Conservation (phyloP, 2,113 vertebrate genomes). For the Cavia porcellus region DNA sequence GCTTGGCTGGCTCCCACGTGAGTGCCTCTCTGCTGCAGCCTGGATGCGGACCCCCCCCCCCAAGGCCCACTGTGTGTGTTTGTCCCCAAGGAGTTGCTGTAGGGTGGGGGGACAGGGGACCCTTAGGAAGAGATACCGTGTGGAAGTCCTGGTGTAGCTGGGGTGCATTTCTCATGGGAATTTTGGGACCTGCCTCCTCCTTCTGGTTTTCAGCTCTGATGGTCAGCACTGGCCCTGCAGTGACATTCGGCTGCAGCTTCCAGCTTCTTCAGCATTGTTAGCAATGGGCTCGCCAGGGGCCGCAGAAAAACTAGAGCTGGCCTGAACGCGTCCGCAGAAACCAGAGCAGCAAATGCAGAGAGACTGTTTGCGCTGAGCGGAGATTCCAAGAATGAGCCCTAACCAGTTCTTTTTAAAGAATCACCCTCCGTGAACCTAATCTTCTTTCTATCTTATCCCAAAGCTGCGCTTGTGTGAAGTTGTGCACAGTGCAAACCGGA, state of each 20-base stretch:
- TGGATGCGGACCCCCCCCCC: background rate
- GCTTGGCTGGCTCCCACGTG: background rate
- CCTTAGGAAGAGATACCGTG: background rate
- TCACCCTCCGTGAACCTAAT: background rate
- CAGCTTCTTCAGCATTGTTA: no score
- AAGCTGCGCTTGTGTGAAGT: no score
- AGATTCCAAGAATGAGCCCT: background rate
- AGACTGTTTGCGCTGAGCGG: background rate
- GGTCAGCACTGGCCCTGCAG: background rate
- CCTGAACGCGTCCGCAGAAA: background rate
- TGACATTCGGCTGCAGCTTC: background rate
- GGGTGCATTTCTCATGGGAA: background rate
- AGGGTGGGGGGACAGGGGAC: background rate
- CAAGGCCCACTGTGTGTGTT: background rate
- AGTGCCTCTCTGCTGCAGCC: background rate
- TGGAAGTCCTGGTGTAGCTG: background rate
- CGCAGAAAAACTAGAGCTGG: background rate
- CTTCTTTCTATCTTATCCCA: background rate
- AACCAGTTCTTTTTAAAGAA: background rate
- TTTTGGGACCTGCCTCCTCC: background rate
- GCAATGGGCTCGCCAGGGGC: background rate
- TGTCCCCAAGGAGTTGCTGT: background rate
- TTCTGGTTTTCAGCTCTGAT: background rate
- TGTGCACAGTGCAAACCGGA: background rate
- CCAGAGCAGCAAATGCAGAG: background rate